Evolutionary conservation across 2,888 invertebrate genomes (phyloP).

Genomic region (Neuroscelio doddi): DNA sequence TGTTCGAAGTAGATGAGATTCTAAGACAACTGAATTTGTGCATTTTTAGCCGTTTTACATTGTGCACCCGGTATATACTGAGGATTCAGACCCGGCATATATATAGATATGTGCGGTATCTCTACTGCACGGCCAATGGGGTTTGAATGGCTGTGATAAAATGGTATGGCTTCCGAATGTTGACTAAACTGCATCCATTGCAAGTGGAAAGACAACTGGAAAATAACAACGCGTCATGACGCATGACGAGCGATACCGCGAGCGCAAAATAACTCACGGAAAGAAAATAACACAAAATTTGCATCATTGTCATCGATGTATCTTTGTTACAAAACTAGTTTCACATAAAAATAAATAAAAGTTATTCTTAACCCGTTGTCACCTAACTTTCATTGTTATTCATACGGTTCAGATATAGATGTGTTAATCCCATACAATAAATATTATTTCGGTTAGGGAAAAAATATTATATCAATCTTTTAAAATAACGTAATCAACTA

Average conservation of each 20-base stretch:
- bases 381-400: no score
- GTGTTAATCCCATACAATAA: no score
- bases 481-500: no score
- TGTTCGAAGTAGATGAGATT: conserved; percentile 26
- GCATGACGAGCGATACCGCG: conserved; percentile 50
- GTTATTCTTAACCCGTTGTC: background rate
- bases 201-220: conserved; percentile 71
- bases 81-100: conserved; percentile 59
- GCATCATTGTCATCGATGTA: background rate
- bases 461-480: no score
- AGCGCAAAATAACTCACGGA: conserved; percentile 38
- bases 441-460: no score
- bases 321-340: conserved; percentile 3
- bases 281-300: conserved; percentile 24
- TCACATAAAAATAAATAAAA: no score
- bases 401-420: no score
- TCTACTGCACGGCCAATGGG: conserved; percentile 71
- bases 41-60: conserved; percentile 11
- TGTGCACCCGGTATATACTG: conserved; percentile 59
- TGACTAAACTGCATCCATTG: conserved; percentile 71
- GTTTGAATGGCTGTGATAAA: conserved; percentile 72
- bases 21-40: conserved; percentile 31
- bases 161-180: conserved; percentile 72
- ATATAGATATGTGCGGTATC: conserved; percentile 71
- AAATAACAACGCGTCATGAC: conserved; percentile 67